phyloP scores from a whole-genome alignment of 2,797 vertebrate genomes.

The Okamejei kenojei region DNA sequence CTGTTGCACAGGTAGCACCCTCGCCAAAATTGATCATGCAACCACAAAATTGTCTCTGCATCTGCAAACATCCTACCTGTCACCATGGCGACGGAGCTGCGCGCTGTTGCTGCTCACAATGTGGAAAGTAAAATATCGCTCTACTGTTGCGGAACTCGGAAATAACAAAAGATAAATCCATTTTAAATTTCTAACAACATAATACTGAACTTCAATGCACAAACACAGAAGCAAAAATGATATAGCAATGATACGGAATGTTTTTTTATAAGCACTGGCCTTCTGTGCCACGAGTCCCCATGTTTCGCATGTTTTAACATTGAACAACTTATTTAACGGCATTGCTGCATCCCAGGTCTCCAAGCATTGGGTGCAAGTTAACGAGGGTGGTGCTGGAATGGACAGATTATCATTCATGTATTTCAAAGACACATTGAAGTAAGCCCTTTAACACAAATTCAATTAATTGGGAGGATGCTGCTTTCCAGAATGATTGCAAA shows the following conservation, averaged over 20 bases:
- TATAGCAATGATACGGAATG: background rate
- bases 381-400: background rate
- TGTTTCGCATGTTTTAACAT: background rate
- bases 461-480: background rate
- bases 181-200: background rate
- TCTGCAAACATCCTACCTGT: constrained; percentile 4
- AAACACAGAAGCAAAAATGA: background rate
- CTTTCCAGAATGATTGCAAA: background rate
- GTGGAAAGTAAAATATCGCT: background rate
- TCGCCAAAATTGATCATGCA: background rate
- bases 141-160: background rate
- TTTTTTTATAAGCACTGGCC: background rate
- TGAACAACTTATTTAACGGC: background rate
- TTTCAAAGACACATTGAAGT: background rate
- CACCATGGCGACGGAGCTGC: background rate
- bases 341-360: background rate
- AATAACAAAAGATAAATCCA: background rate
- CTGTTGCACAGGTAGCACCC: constrained; percentile 3
- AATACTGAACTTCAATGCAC: background rate
- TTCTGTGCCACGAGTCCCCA: no score
- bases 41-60: background rate
- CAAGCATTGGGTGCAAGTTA: background rate
- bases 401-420: background rate
- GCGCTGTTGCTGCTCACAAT: background rate
- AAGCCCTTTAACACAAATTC: background rate